Evolutionary conservation across 2,113 vertebrate genomes (phyloP), one percentile per base, ranked within the genome.

Genomic region (Hippocampus barbouri): DNA sequence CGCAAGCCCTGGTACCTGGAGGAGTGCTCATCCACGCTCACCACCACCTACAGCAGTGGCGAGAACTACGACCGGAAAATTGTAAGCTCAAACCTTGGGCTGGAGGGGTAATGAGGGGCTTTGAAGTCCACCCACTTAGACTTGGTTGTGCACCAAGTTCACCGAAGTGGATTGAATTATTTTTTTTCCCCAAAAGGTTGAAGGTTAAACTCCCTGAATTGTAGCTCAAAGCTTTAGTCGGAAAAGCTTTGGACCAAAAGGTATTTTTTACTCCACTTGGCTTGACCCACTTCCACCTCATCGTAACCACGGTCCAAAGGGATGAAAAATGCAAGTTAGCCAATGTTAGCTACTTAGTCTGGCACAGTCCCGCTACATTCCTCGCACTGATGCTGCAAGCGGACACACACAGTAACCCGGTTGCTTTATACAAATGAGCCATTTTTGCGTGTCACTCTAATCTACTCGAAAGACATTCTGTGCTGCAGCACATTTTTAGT

Each of bases 11-110:
- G 97, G 97, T 98, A 99, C 90, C 91, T 98, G 79, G 97, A 99
- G 88, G 97, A 99, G 80, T 99, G 97, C 74, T 94, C 96, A 0
- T 98, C 96, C 78, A 99, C 97, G 0, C 89, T 99, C 72, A 97
- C 96, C 81, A 99, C 97, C 72, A 99, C 97, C 2, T 98, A 98
- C 90, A 99, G 97, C 93, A 98, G 97, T 0, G 97, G 97, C 40
- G 97, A 99, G 88, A 97, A 96, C 80, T 98, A 98, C 1, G 97
- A 99, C 90, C 91, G 96, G 74, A 99, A 99, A 92, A 98, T 99
- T 80, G 97, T 99, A 93, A 56, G 97, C 27, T 20, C 15, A 15
- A 61, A 34, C 27, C 23, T 59, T 59, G 23, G 23, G 12, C 15
- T 27, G 23, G 56, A 27, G 12, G 56, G 56, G 23, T 59, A 59